Conservation (phyloP, 2,888 invertebrate genomes). For the Pomacea canaliculata region DNA sequence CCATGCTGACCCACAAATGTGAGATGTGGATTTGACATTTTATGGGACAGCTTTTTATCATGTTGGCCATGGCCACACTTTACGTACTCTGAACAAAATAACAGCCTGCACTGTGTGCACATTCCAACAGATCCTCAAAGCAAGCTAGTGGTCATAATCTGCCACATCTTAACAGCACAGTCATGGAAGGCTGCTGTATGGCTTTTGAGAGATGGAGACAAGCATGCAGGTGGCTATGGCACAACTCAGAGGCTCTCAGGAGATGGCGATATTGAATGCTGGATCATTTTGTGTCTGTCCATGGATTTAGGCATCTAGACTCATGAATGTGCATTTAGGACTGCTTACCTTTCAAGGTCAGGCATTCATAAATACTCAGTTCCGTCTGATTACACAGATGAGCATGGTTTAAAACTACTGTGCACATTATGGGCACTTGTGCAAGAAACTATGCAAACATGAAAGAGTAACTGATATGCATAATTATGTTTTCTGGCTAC, state of each 20-base stretch:
- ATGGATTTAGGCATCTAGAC: not conserved
- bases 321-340: not conserved
- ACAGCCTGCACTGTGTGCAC: no score
- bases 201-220: no score
- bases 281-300: not conserved
- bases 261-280: not conserved
- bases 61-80: not conserved
- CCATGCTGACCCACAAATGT: no score
- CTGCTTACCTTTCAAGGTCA: not conserved
- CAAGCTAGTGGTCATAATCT: no score
- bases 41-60: not conserved
- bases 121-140: no score
- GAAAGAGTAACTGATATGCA: not conserved
- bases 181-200: no score
- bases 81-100: no score
- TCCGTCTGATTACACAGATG: not conserved
- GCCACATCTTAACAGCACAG: no score
- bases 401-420: not conserved
- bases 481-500: no score
- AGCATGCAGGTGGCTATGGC: no score
- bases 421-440: not conserved
- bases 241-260: no score
- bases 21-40: no score
- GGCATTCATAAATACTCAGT: slow-evolving; percentile 16
- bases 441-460: not conserved